Percentiles rank a stretch among this genome's conserved stretches.
Evolutionary conservation across 2,888 invertebrate species (phyloP).

Genomic region (Napeogenes inachia): DNA sequence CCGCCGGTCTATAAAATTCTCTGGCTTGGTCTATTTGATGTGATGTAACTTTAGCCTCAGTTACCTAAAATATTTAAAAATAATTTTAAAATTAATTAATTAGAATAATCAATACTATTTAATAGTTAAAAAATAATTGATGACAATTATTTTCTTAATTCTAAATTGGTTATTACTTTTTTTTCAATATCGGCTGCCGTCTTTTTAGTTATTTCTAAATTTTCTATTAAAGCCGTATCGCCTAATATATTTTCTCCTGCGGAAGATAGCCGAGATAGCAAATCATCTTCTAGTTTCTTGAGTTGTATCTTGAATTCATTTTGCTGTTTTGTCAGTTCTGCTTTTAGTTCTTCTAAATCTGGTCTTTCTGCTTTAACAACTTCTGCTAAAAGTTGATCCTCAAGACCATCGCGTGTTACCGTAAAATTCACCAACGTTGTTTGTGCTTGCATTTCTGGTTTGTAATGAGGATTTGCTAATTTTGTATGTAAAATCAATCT

Average conservation of each 20-base stretch:
- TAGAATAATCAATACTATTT: no score
- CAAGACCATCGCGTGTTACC: slow-evolving; percentile 95
- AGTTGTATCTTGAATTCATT: slow-evolving; percentile 97
- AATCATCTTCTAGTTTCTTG: slow-evolving; percentile 94
- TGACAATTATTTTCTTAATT: no score
- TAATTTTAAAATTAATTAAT: not conserved
- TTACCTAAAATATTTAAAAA: slow-evolving; percentile 66
- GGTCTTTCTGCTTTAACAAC: slow-evolving; percentile 98
- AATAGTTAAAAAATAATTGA: no score
- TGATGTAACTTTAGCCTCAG: slow-evolving; percentile 95
- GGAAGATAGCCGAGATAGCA: slow-evolving; percentile 91
- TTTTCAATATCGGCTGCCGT: slow-evolving; percentile 97
- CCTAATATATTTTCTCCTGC: slow-evolving; percentile 96
- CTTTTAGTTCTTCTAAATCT: slow-evolving; percentile 95
- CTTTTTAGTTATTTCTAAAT: slow-evolving; percentile 95
- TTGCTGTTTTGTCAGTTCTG: slow-evolving; percentile 96
- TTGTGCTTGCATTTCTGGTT: slow-evolving; percentile 99
- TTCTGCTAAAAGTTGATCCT: slow-evolving; percentile 96
- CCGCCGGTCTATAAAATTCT: slow-evolving; percentile 92
- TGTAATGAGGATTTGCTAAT: slow-evolving; percentile 97
- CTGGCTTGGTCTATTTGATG: slow-evolving; percentile 94
- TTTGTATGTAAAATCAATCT: slow-evolving; percentile 95
- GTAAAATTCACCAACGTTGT: slow-evolving; percentile 98
- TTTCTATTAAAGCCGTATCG: slow-evolving; percentile 96
- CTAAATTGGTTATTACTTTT: slow-evolving; percentile 76